Base-by-base conservation (phyloP, 2,113 vertebrate species). In the Urocynchramus pylzowi region DNA sequence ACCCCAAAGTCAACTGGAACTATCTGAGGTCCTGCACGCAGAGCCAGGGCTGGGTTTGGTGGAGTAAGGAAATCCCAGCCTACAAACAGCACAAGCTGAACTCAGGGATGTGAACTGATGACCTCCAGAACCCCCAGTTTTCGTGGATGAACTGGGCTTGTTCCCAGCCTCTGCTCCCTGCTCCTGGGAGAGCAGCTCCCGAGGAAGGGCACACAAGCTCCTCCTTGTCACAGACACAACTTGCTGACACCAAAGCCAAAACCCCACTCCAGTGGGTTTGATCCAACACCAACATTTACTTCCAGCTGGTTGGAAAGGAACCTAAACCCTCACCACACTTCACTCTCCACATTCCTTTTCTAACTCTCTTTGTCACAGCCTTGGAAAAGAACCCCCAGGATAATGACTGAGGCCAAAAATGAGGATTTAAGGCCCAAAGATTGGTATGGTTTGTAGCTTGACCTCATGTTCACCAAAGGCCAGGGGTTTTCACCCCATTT, bases 381-480 rank as follows among this genome's bases (percentile, higher is more conserved):
- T 52, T 9, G 21, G 35, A 20, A 2, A 35, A 69, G 39, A 68
- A 71, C 2, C 4, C 3, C 9, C 0, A 0, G 13, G 1, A 16
- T 2, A 61, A 42, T 41, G 2, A 56, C 21, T 22, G 59, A 74
- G 45, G 63, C 12, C 42, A 50, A 27, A 59, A 81, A 57, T 9
- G 16, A 57, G 61, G 41, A 37, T 4, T 4, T 17, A 5, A 67
- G 45, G 50, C 18, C n/a, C 16, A 5, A 16, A 70, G 68, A 22
- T 7, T 5, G 2, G 15, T 3, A 4, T 4, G 54, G 10, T 24
- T 31, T 11, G 7, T 1, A 33, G 35, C 50, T n/a, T 1, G 10
- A 35, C 17, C 47, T 52, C 35, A 45, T 10, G 26, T 4, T 37
- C 11, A n/a, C 33, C 52, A 42, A 10, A 35, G 65, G n/a, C 31